A percentile compares a stretch with the other conserved stretches of the same genome.
Conservation (phyloP, 2,797 vertebrate genomes). For the Crenuchus spilurus region DNA sequence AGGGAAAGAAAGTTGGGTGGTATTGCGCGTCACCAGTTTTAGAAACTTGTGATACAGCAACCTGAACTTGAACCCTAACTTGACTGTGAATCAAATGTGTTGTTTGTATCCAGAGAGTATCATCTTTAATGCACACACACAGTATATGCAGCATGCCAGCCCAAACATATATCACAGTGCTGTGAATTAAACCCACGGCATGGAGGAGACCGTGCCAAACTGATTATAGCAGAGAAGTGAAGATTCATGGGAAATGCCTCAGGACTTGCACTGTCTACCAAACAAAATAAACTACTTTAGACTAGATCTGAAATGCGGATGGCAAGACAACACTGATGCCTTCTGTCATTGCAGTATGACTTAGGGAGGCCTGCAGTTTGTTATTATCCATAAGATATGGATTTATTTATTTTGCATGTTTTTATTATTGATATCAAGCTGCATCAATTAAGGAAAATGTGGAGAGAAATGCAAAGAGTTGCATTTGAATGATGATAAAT, state of each 20-base stretch:
- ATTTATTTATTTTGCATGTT: conserved; percentile 15
- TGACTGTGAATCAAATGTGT: background rate
- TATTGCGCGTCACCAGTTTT: too few species aligned
- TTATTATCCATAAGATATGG: conserved; percentile 27
- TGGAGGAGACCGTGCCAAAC: conserved; percentile 44
- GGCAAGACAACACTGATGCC: conserved; percentile 1
- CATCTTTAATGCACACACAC: conserved; percentile 18
- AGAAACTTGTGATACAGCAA: background rate
- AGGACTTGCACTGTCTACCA: conserved; percentile 34
- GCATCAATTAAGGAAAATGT: conserved; percentile 19
- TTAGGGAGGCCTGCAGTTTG: background rate
- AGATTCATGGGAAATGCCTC: conserved; percentile 46
- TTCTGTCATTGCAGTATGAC: conserved; percentile 25
- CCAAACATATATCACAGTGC: conserved; percentile 35
- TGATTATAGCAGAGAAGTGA: conserved; percentile 37
- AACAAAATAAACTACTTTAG: conserved; percentile 38
- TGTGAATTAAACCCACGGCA: conserved; percentile 41
- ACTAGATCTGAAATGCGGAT: conserved; percentile 29
- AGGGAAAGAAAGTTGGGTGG: too few species aligned
- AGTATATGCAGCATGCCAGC: conserved; percentile 7
- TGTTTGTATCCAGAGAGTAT: conserved; percentile 12
- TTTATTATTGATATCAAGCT: conserved; percentile 13
- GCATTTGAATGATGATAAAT: conserved; percentile 2
- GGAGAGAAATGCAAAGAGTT: too few species aligned
- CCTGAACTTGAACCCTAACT: background rate